Base-by-base conservation (phyloP, 2,888 invertebrate species). In the Trichopria drosophilae region DNA sequence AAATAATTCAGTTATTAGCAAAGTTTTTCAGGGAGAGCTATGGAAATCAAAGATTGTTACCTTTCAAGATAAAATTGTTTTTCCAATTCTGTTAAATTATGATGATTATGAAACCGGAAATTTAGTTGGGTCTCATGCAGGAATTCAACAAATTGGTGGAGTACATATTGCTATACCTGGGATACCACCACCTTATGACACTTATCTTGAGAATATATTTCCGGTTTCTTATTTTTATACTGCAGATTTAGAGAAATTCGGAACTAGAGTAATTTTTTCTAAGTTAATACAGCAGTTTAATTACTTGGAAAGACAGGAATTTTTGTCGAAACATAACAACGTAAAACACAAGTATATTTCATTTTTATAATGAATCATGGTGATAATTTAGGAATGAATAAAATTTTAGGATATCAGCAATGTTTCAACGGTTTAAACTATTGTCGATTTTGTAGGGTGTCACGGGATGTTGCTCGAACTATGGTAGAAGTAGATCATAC, bases 341-440 rank as follows among this genome's bases (percentile, higher is more conserved):
- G 43, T 10, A 37, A 34, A 41, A 31, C 9, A 10, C 29, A 32
- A 7, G 34, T 57, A 4, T 55, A 47, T 50, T 59, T 59, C 29
- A 35, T 46, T 39, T 42, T 55, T 6, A 44, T 43, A 10, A 39
- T 53, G 37, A 44, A 54, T 20, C 24, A 51, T 16, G 57, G 57
- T 20, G 59, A 59, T 16, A 57, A 59, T 37, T 36, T 55, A 18
- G 57, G 59, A 23, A n/a, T 59, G 6, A 50, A 59, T 23, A 20
- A 41, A n/a, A 43, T 55, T 20, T 47, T 58, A 12, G 53, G 57
- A 9, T 59, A 44, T 37, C n/a, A n/a, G n/a, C n/a, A n/a, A n/a
- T n/a, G n/a, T n/a, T n/a, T n/a, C n/a, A n/a, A n/a, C n/a, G n/a
- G n/a, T 18, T 53, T 53, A 22, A 44, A 32, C 34, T 44, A 40